Percentiles rank a stretch among this genome's conserved stretches.
Conservation (phyloP, 2,888 invertebrate species). For the Drosophila anomelani region DNA sequence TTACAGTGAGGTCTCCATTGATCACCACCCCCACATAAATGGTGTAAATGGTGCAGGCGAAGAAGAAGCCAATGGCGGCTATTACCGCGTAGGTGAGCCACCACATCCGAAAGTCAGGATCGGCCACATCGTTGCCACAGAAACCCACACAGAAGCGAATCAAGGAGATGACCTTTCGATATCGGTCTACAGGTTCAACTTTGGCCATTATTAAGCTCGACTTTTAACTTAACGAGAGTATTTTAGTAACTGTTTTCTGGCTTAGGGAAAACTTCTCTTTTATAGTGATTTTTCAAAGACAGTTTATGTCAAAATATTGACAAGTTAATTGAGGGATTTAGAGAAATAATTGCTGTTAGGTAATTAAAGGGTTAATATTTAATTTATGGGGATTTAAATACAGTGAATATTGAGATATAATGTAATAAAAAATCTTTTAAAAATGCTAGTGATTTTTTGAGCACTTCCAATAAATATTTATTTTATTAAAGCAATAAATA, state of each 20-base stretch:
- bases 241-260: neutral
- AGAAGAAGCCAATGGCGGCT: conserved; percentile 40
- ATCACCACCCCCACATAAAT: conserved; percentile 62
- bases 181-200: conserved; percentile 39
- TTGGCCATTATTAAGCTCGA: neutral
- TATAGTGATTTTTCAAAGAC: conserved; percentile 18
- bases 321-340: conserved; percentile 43
- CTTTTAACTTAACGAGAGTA: neutral
- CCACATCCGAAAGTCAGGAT: conserved; percentile 53
- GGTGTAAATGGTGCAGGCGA: conserved; percentile 62
- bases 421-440: no score
- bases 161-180: conserved; percentile 37
- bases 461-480: no score
- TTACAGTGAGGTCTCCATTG: conserved; percentile 57
- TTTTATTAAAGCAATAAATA: no score
- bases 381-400: neutral
- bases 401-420: neutral
- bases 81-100: conserved; percentile 56
- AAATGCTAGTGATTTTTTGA: no score
- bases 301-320: conserved; percentile 60
- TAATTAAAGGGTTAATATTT: neutral
- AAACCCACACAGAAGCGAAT: conserved; percentile 49
- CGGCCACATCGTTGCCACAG: conserved; percentile 61
- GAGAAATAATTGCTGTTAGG: neutral
- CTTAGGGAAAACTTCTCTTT: neutral